These are phyloP conservation scores for Isichthys henryi DNA, from an alignment of 2,113 vertebrate species.

Conservation along the genomic window DNA sequence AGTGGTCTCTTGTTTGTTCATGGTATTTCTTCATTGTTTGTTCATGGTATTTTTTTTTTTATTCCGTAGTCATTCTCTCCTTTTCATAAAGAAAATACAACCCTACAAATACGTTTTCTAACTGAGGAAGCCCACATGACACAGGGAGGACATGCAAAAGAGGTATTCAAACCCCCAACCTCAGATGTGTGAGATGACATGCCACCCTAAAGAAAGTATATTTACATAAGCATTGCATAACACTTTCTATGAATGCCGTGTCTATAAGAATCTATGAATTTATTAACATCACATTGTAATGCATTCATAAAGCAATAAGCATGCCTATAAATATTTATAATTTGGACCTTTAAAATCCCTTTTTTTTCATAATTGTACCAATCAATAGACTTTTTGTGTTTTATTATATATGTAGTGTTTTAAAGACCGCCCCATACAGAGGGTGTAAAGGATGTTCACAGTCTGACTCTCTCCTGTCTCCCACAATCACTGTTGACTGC, in stretches of 20 bases:
- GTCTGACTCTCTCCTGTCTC: neutral
- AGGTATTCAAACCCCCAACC: neutral
- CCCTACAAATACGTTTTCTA: neutral
- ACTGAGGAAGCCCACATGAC: neutral
- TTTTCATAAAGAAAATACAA: neutral
- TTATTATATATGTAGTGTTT: neutral
- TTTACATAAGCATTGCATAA: neutral
- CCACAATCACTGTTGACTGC: neutral
- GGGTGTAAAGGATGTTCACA: neutral
- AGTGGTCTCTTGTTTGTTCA: neutral
- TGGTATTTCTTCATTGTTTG: neutral
- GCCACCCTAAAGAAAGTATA: neutral
- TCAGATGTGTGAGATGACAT: neutral
- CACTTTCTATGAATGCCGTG: neutral
- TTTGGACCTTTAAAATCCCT: neutral
- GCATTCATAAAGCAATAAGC: neutral
- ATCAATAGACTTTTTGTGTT: neutral
- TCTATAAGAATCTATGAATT: neutral
- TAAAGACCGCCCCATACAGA: neutral
- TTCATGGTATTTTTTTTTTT: neutral
- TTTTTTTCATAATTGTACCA: neutral
- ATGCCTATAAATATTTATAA: neutral
- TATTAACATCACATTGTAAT: neutral
- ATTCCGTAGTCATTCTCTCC: neutral
- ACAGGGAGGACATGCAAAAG: neutral